Evolutionary conservation across 2,113 vertebrate species (phyloP).

Genomic region (Zosterops lateralis): DNA sequence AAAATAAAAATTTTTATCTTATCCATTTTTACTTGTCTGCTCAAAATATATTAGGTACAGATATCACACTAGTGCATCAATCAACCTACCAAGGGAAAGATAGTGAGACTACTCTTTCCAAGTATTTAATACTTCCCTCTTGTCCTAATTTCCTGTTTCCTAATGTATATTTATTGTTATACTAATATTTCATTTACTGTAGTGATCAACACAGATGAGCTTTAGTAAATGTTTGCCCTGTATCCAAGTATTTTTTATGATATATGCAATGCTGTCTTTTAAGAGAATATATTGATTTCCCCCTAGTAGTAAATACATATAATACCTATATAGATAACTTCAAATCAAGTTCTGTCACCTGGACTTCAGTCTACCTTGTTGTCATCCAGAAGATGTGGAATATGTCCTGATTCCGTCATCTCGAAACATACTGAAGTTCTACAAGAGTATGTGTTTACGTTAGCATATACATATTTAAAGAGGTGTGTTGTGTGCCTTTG

Average conservation of each 20-base stretch:
- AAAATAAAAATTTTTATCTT: neutral
- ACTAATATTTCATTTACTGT: neutral
- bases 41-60: neutral
- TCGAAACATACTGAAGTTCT: neutral
- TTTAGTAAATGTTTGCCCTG: neutral
- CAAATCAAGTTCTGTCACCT: neutral
- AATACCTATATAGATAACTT: neutral
- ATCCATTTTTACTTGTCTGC: neutral
- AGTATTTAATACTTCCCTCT: neutral
- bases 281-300: neutral
- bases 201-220: neutral
- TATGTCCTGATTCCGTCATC: neutral
- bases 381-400: neutral
- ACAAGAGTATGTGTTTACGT: rapidly evolving
- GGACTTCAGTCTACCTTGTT: neutral
- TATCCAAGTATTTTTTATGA: neutral
- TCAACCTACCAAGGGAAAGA: neutral
- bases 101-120: neutral
- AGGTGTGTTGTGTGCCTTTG: neutral
- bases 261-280: neutral
- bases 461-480: neutral
- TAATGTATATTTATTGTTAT: neutral
- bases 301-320: neutral
- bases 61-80: neutral
- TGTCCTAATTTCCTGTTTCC: neutral